These are phyloP conservation scores for Thera obeliscata DNA, from an alignment of 2,888 invertebrate genomes.

Conservation along the genomic window DNA sequence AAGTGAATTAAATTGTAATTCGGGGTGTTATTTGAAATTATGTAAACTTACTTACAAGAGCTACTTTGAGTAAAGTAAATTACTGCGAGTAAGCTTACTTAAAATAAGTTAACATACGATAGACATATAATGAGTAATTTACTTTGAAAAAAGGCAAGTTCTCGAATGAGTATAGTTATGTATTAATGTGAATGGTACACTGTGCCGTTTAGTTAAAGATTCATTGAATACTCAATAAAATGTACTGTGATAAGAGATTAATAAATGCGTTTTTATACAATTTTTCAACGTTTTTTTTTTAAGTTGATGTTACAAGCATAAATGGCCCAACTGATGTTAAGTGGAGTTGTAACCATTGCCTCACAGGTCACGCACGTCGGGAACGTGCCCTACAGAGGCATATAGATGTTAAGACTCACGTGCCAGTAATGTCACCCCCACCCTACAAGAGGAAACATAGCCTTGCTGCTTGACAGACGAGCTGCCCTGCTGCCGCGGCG, in stretches of 20 bases:
- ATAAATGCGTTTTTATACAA: neutral
- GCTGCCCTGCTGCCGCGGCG: no score
- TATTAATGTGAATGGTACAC: constrained; percentile 1
- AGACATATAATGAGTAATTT: neutral
- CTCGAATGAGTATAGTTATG: constrained; percentile 1
- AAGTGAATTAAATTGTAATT: neutral
- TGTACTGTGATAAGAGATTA: constrained; percentile 25
- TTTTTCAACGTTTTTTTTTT: neutral
- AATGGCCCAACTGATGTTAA: no score
- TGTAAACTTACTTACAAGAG: constrained; percentile 1
- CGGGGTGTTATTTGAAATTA: neutral
- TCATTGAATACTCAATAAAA: constrained; percentile 16
- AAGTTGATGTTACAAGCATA: no score
- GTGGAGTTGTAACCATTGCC: no score
- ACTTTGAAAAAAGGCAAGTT: neutral
- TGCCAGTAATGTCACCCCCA: no score
- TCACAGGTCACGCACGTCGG: no score
- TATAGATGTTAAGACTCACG: no score
- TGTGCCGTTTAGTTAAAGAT: constrained; percentile 13
- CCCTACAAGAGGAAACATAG: no score
- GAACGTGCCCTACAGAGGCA: no score
- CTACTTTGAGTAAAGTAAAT: neutral
- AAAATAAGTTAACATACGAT: constrained; percentile 26
- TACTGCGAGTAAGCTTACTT: neutral
- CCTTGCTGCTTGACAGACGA: no score